phyloP scores from a whole-genome alignment of 2,113 vertebrate genomes.

The Barbus barbus region DNA sequence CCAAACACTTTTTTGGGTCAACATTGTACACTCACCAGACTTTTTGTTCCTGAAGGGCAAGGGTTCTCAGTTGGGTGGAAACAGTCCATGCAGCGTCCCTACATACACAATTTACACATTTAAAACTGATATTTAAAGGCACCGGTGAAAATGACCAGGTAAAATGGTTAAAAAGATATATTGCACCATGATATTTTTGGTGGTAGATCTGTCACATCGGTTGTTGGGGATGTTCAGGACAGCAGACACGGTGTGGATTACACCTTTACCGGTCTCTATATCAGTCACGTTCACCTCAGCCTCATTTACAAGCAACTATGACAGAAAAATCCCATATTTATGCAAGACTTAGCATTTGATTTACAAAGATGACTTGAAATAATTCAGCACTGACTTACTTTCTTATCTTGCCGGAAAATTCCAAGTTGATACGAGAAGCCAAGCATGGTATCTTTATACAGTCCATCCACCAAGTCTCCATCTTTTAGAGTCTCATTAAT shows the following conservation, averaged over 20 bases:
- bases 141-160: background rate
- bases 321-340: background rate
- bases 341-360: background rate
- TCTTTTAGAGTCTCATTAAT: constrained; percentile 79
- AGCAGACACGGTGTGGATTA: constrained; percentile 84
- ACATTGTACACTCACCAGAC: constrained; percentile 54
- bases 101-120: background rate
- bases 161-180: background rate
- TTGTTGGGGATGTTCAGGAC: constrained; percentile 87
- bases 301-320: constrained; percentile 86
- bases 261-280: constrained; percentile 82
- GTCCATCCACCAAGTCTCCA: constrained; percentile 80
- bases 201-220: constrained; percentile 80
- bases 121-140: background rate
- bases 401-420: constrained; percentile 77
- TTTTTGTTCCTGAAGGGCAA: constrained; percentile 77
- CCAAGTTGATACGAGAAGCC: constrained; percentile 83
- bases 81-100: constrained; percentile 70
- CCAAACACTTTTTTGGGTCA: too few relatives aligned
- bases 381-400: constrained; percentile 70
- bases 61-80: constrained; percentile 40
- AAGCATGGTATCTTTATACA: constrained; percentile 86
- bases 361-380: background rate
- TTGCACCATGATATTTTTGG: constrained; percentile 20
- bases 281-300: constrained; percentile 81